These are phyloP conservation scores for Hylia prasina DNA, from an alignment of 2,113 vertebrate species.

Conservation along the genomic window DNA sequence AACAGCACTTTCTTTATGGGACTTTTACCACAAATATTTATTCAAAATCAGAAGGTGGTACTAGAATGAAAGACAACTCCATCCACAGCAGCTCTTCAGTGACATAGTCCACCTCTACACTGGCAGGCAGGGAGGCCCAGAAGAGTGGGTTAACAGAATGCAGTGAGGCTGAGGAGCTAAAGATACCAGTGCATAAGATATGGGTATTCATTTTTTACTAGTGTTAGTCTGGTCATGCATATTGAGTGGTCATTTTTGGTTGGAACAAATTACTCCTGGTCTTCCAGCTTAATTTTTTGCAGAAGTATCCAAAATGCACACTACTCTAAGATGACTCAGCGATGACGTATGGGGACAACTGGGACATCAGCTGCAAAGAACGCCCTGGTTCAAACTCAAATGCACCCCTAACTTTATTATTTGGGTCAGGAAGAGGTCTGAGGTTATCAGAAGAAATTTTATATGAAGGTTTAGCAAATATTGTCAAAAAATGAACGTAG, in stretches of 20 bases:
- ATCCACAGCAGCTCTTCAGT: neutral
- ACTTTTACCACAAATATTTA: neutral
- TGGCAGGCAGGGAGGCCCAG: neutral
- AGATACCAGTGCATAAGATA: neutral
- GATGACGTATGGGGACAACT: neutral
- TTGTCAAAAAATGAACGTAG: neutral
- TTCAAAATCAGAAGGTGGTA: neutral
- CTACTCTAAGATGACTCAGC: neutral
- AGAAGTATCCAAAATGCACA: neutral
- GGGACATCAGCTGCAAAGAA: neutral
- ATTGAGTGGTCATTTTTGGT: neutral
- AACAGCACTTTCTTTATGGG: neutral
- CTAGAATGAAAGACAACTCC: neutral
- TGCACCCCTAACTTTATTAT: neutral
- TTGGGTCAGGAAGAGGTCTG: neutral
- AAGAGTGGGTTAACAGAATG: neutral
- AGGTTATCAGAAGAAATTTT: neutral
- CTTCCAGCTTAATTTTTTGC: neutral
- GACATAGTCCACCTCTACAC: neutral
- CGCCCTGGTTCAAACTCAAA: neutral
- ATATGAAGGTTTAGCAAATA: neutral
- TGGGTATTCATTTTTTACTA: neutral
- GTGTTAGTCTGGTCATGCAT: neutral
- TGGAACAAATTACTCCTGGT: neutral
- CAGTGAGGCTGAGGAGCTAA: neutral